A percentile compares a stretch with the other conserved stretches of the same genome.
These are phyloP conservation scores for Aphodius granarius DNA, from an alignment of 2,888 invertebrate species.

Conservation along the genomic window DNA sequence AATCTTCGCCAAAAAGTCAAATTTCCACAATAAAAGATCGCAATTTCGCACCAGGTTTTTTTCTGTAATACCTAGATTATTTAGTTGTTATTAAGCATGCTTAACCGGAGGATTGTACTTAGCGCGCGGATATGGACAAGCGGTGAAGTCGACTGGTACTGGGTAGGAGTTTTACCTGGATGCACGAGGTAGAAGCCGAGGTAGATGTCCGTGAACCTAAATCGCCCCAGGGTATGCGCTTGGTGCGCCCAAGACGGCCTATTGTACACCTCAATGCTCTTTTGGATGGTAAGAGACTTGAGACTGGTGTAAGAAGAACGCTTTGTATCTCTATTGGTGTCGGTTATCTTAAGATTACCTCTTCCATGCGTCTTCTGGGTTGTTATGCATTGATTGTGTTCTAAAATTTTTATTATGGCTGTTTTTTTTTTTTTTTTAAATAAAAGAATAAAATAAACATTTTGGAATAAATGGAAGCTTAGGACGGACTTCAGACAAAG, in stretches of 20 bases:
- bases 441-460: no score
- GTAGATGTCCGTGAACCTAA: slow-evolving; percentile 7
- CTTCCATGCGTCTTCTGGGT: neutral
- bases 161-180: neutral
- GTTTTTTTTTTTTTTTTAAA: no score
- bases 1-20: neutral
- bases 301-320: neutral
- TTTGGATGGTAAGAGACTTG: neutral
- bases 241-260: neutral
- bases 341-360: neutral
- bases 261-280: neutral
- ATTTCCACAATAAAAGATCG: neutral
- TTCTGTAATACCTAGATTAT: neutral
- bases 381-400: no score
- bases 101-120: neutral
- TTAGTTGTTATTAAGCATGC: neutral
- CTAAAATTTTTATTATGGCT: no score
- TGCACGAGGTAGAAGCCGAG: neutral
- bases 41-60: neutral
- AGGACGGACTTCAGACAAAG: no score
- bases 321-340: neutral
- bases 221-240: neutral
- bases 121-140: neutral
- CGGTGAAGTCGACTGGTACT: neutral
- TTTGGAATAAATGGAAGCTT: no score